Conservation (phyloP, 2,888 invertebrate species). For the Physocephala rufipes region DNA sequence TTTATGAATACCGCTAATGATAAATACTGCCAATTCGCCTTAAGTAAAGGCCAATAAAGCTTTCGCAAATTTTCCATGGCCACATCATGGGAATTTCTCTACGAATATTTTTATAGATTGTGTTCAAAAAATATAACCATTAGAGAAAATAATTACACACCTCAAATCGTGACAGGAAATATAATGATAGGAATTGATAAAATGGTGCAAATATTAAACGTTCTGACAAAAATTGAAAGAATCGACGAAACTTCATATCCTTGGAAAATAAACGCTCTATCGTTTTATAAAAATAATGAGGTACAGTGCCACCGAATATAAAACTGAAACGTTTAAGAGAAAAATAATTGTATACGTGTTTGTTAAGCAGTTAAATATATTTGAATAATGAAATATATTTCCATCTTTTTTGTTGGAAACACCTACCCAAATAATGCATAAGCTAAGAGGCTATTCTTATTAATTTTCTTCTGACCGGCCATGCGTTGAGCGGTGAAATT, state of each 20-base stretch:
- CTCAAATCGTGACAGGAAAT: conserved; percentile 79
- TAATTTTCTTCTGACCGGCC: conserved; percentile 72
- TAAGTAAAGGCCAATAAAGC: conserved; percentile 74
- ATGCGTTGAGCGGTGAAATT: conserved; percentile 79
- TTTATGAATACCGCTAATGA: conserved; percentile 80
- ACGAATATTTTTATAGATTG: conserved; percentile 41
- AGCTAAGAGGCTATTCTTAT: conserved; percentile 75
- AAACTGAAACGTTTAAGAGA: conserved; percentile 67
- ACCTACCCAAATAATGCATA: conserved; percentile 81
- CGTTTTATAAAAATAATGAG: conserved; percentile 79
- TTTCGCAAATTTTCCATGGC: conserved; percentile 73
- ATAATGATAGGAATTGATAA: conserved; percentile 78
- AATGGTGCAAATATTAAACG: conserved; percentile 76
- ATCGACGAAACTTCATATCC: conserved; percentile 68
- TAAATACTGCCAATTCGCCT: conserved; percentile 81
- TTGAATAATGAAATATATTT: neutral
- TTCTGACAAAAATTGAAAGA: conserved; percentile 75
- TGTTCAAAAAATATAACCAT: neutral
- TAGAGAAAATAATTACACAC: conserved; percentile 53
- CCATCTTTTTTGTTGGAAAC: conserved; percentile 40
- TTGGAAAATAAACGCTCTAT: conserved; percentile 72
- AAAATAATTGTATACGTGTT: neutral
- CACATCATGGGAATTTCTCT: conserved; percentile 75
- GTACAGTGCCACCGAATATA: conserved; percentile 81
- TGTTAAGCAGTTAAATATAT: neutral